Base-by-base conservation (phyloP, 2,797 vertebrate genomes). In the Mycteria americana region DNA sequence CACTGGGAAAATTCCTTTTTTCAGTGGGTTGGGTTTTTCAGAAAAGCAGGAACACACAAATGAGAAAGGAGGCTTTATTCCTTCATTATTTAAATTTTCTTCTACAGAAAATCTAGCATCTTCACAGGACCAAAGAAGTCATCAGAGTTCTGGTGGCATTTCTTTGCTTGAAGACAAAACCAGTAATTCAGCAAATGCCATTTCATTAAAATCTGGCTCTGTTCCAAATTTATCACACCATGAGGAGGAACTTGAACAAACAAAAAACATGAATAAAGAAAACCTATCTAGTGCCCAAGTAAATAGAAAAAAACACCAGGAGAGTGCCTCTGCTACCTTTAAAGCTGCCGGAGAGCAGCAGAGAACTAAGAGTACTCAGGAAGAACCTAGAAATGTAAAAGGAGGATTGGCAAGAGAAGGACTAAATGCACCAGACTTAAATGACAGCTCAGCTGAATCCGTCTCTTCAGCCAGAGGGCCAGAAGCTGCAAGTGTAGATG, bases 71-170 rank as follows among this genome's bases (percentile, higher is more conserved):
- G 97, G 97, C 51, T 93, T 99, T 65, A 96, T 99, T 82, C 98
- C 98, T 92, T 98, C 98, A 0, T 94, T 99, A 67, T 98, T 98
- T 95, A 99, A 98, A 96, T 98, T 98, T 97, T 95, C 98, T 94
- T 99, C 99, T 88, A 97, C 97, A 85, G 98, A 98, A 95, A 98
- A 97, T 73, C 81, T 97, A 65, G 96, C 95, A 63, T 43, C 88
- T 91, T 75, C 96, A 63, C 91, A 93, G 48, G 76, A 96, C 41
- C 95, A 95, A 80, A 78, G 46, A 56, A 84, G 39, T 62, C 13
- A 54, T 50, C 85, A 69, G 46, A 63, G 5, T 88, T 93, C 93
- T 93, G 50, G 62, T 62, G 78, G 25, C n/a, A 77, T 35, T 74
- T 87, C 84, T 81, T 72, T 86, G 31, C 50, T 4, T 82, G 91